A percentile compares a stretch with the other conserved stretches of the same genome.
Evolutionary conservation across 1,140 invertebrate genomes (phyloP).

Genomic region (Rhopalosiphum maidis): DNA sequence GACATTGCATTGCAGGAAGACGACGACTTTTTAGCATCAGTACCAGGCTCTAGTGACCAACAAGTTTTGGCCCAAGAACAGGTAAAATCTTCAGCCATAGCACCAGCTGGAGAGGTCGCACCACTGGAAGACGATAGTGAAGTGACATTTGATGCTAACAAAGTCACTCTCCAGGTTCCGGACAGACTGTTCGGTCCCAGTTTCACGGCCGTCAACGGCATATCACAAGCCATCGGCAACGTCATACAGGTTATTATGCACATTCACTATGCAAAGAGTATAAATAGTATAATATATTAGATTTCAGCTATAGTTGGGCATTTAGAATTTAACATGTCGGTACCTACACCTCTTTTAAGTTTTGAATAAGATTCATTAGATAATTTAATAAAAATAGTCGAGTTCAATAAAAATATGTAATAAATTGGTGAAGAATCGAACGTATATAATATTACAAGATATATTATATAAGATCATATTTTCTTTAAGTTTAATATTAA

Average conservation of each 20-base stretch:
- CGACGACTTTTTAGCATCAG: constrained; percentile 24
- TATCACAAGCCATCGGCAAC: constrained; percentile 60
- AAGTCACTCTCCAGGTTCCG: constrained; percentile 60
- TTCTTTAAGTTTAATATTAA: not conserved
- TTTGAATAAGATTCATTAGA: not conserved
- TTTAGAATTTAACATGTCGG: not conserved
- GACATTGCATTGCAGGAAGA: constrained; percentile 13
- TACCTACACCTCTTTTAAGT: not conserved
- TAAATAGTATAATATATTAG: not conserved
- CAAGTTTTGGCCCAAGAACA: constrained; percentile 49
- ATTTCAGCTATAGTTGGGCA: not conserved
- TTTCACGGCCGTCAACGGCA: constrained; percentile 61
- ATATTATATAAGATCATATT: not conserved
- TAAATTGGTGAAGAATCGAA: not conserved
- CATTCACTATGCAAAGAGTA: not conserved
- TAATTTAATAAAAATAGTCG: not conserved
- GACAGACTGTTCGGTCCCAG: constrained; percentile 59
- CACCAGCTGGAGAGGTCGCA: not conserved
- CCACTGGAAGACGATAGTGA: constrained; percentile 26
- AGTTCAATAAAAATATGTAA: not conserved
- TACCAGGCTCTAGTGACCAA: not conserved
- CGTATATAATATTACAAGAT: no score
- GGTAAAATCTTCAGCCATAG: not conserved
- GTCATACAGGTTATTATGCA: constrained; percentile 60
- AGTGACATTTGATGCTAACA: constrained; percentile 60